These are phyloP conservation scores for Enteromius viviparus DNA, from an alignment of 2,797 vertebrate genomes.

Conservation along the genomic window DNA sequence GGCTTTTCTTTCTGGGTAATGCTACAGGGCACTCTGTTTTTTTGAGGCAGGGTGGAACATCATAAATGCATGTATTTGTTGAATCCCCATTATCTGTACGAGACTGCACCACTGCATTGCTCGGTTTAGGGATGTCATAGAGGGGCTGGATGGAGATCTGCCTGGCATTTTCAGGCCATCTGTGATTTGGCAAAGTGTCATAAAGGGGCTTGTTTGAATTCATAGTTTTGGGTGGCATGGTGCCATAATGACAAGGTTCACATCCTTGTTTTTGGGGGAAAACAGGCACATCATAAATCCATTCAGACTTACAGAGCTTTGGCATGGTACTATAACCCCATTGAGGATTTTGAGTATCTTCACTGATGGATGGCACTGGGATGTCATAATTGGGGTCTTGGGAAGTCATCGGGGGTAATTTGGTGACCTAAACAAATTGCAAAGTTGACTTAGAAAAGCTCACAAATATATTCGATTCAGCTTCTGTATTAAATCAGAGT, in stretches of 20 bases:
- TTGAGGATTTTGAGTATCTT: slow-evolving; percentile 59
- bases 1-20: slow-evolving; percentile 51
- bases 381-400: slow-evolving; percentile 75
- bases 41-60: slow-evolving; percentile 59
- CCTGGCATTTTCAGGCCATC: slow-evolving; percentile 19
- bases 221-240: slow-evolving; percentile 57
- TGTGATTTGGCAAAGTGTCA: slow-evolving; percentile 62
- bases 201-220: slow-evolving; percentile 55
- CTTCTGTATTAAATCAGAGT: background rate
- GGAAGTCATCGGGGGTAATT: slow-evolving; percentile 70
- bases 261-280: slow-evolving; percentile 73
- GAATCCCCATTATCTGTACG: slow-evolving; percentile 45
- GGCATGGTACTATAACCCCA: slow-evolving; percentile 78
- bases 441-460: background rate
- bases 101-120: slow-evolving; percentile 9
- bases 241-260: slow-evolving; percentile 48
- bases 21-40: slow-evolving; percentile 56
- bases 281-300: slow-evolving; percentile 87
- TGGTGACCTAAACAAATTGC: slow-evolving; percentile 74
- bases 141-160: slow-evolving; percentile 31
- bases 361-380: slow-evolving; percentile 65
- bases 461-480: background rate
- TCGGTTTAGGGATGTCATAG: slow-evolving; percentile 75
- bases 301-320: slow-evolving; percentile 79
- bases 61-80: slow-evolving; percentile 51